Conservation (phyloP, 2,888 invertebrate species). For the Pheosia gnoma region DNA sequence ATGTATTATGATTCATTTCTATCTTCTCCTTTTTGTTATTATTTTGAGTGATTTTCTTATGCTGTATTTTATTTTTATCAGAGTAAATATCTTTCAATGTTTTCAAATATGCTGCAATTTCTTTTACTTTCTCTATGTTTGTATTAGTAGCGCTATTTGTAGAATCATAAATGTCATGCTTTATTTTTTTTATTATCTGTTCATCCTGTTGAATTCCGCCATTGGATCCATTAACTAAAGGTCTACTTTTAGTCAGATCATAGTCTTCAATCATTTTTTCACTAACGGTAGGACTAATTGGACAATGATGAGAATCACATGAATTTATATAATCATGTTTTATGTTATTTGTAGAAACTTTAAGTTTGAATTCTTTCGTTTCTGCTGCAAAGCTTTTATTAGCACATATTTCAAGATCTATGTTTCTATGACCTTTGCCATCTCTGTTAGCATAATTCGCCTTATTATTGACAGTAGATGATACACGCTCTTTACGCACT, state of each 20-base stretch:
- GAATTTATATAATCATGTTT: not conserved
- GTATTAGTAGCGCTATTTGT: constrained; percentile 14
- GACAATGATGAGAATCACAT: not conserved
- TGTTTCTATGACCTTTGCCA: not conserved
- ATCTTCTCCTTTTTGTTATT: constrained; percentile 15
- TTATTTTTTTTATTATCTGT: not conserved
- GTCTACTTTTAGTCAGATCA: not conserved
- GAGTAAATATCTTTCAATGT: constrained; percentile 35
- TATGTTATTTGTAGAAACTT: not conserved
- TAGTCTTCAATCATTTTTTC: not conserved
- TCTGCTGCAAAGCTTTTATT: not conserved
- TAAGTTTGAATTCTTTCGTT: not conserved
- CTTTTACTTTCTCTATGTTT: constrained; percentile 38
- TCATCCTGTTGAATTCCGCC: not conserved
- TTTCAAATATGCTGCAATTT: constrained; percentile 47
- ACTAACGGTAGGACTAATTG: not conserved
- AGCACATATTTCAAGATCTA: not conserved
- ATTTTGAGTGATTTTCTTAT: constrained; percentile 6
- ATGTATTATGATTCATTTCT: constrained; percentile 27
- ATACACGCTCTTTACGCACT: not conserved
- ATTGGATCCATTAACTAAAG: not conserved
- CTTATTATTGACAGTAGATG: not conserved
- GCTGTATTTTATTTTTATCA: constrained; percentile 11
- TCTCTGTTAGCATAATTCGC: not conserved
- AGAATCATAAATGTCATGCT: constrained; percentile 3